Conservation (phyloP, 2,797 vertebrate genomes). For the Phataginus tricuspis region DNA sequence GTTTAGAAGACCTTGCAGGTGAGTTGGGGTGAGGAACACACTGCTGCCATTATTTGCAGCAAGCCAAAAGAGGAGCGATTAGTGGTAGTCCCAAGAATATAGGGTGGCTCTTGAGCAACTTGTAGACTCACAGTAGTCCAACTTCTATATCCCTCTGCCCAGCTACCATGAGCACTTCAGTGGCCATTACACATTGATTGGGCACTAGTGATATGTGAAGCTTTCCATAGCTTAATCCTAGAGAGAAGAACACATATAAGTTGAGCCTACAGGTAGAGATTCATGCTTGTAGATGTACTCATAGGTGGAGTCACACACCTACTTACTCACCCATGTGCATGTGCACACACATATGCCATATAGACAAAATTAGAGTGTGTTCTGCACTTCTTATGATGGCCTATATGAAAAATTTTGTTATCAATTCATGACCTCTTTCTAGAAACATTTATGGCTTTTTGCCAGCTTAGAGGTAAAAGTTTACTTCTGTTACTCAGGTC, state of each 20-base stretch:
- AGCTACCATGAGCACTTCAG: background rate
- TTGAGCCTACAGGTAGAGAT: background rate
- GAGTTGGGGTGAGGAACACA: slow-evolving; percentile 49
- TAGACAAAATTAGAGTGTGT: background rate
- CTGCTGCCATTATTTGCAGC: background rate
- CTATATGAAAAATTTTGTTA: slow-evolving; percentile 21
- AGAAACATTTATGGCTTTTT: slow-evolving; percentile 50
- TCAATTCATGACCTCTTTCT: slow-evolving; percentile 30
- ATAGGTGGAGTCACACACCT: background rate
- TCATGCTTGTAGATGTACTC: background rate
- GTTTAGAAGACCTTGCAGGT: slow-evolving; percentile 97
- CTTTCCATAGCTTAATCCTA: background rate
- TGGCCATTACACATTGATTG: background rate
- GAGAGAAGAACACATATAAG: background rate
- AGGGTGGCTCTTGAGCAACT: background rate
- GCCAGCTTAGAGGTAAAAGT: slow-evolving; percentile 9
- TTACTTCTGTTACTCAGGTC: slow-evolving; percentile 44
- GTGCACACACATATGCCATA: background rate
- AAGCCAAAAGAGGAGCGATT: background rate
- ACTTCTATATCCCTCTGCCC: background rate
- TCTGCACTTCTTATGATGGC: background rate
- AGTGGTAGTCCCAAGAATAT: background rate
- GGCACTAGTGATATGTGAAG: background rate
- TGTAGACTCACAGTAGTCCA: background rate
- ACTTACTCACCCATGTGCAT: background rate